Evolutionary conservation across 2,113 vertebrate genomes (phyloP), one percentile per base, ranked within the genome.

Genomic region (Lepidothrix coronata): DNA sequence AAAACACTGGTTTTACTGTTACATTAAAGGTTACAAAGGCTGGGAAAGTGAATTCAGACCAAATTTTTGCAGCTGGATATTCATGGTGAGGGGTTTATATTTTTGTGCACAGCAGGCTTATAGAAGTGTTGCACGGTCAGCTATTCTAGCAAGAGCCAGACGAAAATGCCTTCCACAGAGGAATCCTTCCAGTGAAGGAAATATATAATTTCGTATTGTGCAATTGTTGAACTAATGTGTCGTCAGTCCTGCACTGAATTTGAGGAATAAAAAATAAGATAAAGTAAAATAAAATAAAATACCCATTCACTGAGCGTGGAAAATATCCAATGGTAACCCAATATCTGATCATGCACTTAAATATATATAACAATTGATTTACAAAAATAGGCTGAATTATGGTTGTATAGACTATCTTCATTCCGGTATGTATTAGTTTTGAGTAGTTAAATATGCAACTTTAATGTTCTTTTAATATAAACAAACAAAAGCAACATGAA

Each of bases 11-110:
- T 35, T 88, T 85, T 83, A 63, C 43, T 91, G 75, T 88, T 91
- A 74, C 9, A 55, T 12, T 71, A 25, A 62, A 66, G 37, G 58
- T 79, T 85, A 74, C 18, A 87, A 89, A 84, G 33, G 59, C 83
- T 84, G 73, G 39, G 51, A 88, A 91, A 92, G 48, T 4, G 0
- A 75, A 81, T 86, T 63, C 39, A 87, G 86, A 44, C 39, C 80
- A 71, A 43, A 87, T 41, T 67, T 93, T 92, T 95, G 76, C 89
- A 93, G 68, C 86, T 91, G 81, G 81, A 57, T 90, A 84, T 87
- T 91, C 61, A 67, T 52, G 48, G 16, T 62, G 23, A 76, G 46
- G 37, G 31, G 3, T 77, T 94, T 91, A 41, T 77, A 51, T 76
- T 76, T 84, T 66, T n/a, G 49, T 43, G 63, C 74, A 85, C 61